A percentile compares a stretch with the other conserved stretches of the same genome.
phyloP scores from a whole-genome alignment of 2,888 invertebrate species.

The Drosophila macrospina region DNA sequence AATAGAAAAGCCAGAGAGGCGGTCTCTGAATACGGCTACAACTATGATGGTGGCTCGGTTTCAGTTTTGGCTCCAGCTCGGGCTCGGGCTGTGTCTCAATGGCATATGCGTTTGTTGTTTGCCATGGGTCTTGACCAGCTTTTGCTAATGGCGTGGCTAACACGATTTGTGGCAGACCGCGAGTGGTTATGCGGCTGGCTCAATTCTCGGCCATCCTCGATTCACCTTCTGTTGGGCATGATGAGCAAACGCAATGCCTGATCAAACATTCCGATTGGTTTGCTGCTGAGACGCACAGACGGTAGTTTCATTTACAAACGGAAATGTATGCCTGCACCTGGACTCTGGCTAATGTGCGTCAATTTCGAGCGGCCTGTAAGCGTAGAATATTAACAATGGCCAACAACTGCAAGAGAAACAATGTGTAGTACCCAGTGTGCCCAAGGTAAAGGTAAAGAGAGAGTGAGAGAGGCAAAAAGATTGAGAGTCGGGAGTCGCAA shows the following conservation, averaged over 20 bases:
- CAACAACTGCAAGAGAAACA: slow-evolving; percentile 47
- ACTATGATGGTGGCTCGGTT: background rate
- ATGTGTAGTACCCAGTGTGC: slow-evolving; percentile 66
- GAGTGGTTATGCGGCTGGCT: slow-evolving; percentile 50
- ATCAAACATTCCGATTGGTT: slow-evolving; percentile 76
- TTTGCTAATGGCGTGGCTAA: slow-evolving; percentile 80
- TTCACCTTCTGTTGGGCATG: slow-evolving; percentile 32
- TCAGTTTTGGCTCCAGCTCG: background rate
- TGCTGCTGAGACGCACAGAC: slow-evolving; percentile 21
- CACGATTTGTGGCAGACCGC: slow-evolving; percentile 71
- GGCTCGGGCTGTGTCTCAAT: slow-evolving; percentile 16
- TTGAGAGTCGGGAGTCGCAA: background rate
- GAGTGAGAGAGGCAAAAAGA: background rate
- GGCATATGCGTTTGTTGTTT: slow-evolving; percentile 53
- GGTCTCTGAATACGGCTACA: slow-evolving; percentile 1
- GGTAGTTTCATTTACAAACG: slow-evolving; percentile 30
- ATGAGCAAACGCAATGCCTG: slow-evolving; percentile 67
- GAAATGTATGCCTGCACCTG: slow-evolving; percentile 5
- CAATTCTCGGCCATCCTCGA: slow-evolving; percentile 19
- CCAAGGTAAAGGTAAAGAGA: slow-evolving; percentile 62
- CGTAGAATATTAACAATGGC: slow-evolving; percentile 73
- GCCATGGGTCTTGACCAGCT: slow-evolving; percentile 58
- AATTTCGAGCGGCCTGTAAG: slow-evolving; percentile 56
- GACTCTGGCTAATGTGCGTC: slow-evolving; percentile 64
- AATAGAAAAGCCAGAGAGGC: slow-evolving; percentile 12